phyloP scores from a whole-genome alignment of 2,888 invertebrate genomes.

The Nysson spinosus region DNA sequence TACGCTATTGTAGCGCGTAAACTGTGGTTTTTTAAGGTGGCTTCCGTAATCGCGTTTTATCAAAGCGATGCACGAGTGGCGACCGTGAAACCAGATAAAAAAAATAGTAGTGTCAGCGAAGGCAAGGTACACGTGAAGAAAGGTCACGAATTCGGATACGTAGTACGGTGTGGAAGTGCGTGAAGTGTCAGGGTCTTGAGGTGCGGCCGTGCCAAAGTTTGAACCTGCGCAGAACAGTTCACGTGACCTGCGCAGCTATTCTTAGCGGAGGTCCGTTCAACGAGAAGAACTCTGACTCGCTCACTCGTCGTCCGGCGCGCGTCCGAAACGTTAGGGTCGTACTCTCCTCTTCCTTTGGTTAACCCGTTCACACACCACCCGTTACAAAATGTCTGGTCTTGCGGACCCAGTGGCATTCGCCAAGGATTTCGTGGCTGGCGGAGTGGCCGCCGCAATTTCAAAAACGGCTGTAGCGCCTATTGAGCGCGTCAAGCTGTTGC shows the following conservation, averaged over 20 bases:
- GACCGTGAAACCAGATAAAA: constrained; percentile 36
- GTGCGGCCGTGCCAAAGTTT: constrained; percentile 49
- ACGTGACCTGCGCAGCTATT: constrained; percentile 76
- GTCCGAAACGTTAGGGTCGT: constrained; percentile 76
- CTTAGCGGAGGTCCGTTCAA: constrained; percentile 73
- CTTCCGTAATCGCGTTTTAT: constrained; percentile 14
- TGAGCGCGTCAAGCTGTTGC: constrained; percentile 94
- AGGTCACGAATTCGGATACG: constrained; percentile 56
- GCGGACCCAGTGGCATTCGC: constrained; percentile 90
- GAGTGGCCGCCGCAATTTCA: constrained; percentile 94
- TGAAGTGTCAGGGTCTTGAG: constrained; percentile 64
- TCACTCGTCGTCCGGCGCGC: constrained; percentile 80
- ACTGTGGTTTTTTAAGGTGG: constrained; percentile 26
- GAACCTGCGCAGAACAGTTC: constrained; percentile 69
- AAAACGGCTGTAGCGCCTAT: constrained; percentile 97
- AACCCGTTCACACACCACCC: constrained; percentile 60
- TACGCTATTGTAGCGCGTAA: constrained; percentile 31
- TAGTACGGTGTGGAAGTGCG: constrained; percentile 46
- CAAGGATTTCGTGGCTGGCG: constrained; percentile 95
- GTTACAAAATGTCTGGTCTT: constrained; percentile 76
- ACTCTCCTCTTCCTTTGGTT: constrained; percentile 67
- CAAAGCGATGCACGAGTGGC: background rate
- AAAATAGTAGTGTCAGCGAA: constrained; percentile 23
- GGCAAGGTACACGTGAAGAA: constrained; percentile 38
- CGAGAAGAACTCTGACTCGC: constrained; percentile 71